phyloP scores from a whole-genome alignment of 2,797 vertebrate genomes.

The Squalus acanthias region DNA sequence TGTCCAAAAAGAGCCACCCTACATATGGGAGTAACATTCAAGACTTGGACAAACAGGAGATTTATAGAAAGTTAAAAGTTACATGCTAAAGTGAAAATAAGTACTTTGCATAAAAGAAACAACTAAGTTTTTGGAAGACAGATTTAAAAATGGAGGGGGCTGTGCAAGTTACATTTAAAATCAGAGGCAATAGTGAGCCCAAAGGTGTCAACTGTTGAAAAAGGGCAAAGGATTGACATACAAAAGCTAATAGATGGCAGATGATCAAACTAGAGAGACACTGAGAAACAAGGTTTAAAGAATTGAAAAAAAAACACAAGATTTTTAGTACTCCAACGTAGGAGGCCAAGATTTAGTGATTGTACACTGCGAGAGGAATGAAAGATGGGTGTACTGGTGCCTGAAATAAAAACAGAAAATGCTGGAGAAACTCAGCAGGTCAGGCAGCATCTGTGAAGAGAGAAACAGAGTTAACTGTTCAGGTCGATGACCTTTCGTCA shows the following conservation, averaged over 20 bases:
- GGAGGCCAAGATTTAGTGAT: not conserved
- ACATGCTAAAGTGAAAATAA: too few relatives aligned
- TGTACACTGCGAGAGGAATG: too few relatives aligned
- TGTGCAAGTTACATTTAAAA: not conserved
- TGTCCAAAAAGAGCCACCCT: not conserved
- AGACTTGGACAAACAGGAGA: not conserved
- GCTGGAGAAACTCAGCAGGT: too few relatives aligned
- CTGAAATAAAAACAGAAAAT: too few relatives aligned
- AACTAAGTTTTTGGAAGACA: not conserved
- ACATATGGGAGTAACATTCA: not conserved
- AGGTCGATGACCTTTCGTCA: too few relatives aligned
- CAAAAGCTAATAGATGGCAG: not conserved
- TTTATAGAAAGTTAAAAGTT: not conserved
- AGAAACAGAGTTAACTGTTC: too few relatives aligned
- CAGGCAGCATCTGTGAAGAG: too few relatives aligned
- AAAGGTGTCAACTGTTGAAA: not conserved
- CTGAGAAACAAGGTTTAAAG: not conserved
- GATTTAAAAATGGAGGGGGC: not conserved
- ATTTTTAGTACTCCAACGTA: not conserved
- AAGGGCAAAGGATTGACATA: not conserved
- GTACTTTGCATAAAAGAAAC: not conserved
- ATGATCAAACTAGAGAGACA: not conserved
- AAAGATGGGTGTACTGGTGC: too few relatives aligned
- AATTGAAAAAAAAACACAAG: not conserved
- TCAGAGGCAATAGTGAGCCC: not conserved